Conservation (phyloP, 1,140 invertebrate species). For the Ceratina japonica region DNA sequence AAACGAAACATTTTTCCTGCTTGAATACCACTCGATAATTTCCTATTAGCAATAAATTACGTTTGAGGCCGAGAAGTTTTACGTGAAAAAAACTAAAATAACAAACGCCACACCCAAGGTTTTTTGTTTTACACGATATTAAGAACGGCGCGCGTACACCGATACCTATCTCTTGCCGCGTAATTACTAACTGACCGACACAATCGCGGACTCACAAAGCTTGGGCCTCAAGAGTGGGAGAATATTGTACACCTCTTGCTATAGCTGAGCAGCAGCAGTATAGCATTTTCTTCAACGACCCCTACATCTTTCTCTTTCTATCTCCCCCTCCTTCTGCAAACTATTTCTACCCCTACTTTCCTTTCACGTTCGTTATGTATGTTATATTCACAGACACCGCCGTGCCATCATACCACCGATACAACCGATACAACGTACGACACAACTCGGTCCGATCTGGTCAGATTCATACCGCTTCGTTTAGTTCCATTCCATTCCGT, state of each 20-base stretch:
- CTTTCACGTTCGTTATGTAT: neutral
- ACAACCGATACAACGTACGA: neutral
- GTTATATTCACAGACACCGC: neutral
- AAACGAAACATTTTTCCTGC: neutral
- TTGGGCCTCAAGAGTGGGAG: constrained; percentile 44
- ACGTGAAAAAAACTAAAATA: constrained; percentile 17
- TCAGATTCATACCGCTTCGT: constrained; percentile 17
- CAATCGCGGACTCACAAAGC: constrained; percentile 49
- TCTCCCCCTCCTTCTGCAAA: constrained; percentile 1
- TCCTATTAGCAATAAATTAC: neutral
- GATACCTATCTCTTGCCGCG: constrained; percentile 31
- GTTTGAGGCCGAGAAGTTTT: neutral
- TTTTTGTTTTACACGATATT: constrained; percentile 16
- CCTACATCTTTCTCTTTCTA: constrained; percentile 8
- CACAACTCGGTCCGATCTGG: constrained; percentile 1
- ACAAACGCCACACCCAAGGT: constrained; percentile 46
- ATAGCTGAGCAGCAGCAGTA: neutral
- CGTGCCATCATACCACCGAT: neutral
- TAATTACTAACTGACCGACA: constrained; percentile 57
- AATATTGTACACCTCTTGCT: constrained; percentile 12
- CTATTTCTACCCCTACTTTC: neutral
- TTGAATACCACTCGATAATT: neutral
- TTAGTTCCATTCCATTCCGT: constrained; percentile 7
- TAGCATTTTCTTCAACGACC: constrained; percentile 11
- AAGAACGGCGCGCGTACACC: neutral